Conservation (phyloP, 2,113 vertebrate species). For the Thinocorus orbignyianus region DNA sequence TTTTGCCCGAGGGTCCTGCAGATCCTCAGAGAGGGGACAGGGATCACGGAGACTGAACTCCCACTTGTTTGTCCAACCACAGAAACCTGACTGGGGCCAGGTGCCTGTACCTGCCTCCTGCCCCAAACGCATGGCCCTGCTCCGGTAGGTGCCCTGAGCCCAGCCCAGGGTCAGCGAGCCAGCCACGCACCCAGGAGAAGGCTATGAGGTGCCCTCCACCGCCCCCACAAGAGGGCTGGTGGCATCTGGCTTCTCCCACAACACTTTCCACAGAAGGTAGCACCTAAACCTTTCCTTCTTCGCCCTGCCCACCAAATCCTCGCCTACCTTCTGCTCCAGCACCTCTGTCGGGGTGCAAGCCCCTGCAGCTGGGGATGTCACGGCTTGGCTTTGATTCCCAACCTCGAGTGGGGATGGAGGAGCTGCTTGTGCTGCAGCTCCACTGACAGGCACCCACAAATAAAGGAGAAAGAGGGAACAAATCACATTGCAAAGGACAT, state of each 20-base stretch:
- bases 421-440: not conserved
- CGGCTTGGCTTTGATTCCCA: not conserved
- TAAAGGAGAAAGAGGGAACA: not conserved
- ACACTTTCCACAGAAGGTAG: not conserved
- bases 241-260: not conserved
- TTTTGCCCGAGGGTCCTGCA: not conserved
- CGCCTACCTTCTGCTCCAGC: accelerated
- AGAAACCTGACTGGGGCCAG: not conserved
- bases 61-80: not conserved
- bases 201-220: not conserved
- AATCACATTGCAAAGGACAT: not conserved
- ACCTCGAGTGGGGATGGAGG: accelerated
- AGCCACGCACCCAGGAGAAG: accelerated
- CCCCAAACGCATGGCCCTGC: accelerated
- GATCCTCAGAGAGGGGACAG: not conserved
- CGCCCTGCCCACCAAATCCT: not conserved
- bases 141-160: accelerated
- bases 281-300: not conserved
- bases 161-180: not conserved
- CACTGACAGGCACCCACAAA: not conserved
- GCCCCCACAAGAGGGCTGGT: not conserved
- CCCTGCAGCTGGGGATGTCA: not conserved
- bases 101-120: not conserved
- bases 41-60: not conserved
- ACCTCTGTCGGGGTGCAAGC: not conserved